Percentiles rank a stretch among this genome's conserved stretches.
phyloP scores from a whole-genome alignment of 2,888 invertebrate genomes.

The Mimumesa dahlbomi region DNA sequence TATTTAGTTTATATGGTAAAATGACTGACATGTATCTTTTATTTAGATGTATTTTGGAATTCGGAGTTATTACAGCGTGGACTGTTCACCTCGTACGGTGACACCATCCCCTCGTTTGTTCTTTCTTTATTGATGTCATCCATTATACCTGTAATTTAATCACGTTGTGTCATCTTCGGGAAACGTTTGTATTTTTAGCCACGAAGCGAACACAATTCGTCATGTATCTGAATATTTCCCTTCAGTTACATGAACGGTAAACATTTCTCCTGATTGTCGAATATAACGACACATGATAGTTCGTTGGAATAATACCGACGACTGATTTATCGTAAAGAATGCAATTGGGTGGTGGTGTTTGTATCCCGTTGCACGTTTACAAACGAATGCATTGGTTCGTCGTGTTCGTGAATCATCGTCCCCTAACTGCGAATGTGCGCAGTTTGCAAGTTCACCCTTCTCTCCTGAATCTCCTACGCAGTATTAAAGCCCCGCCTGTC shows the following conservation, averaged over 20 bases:
- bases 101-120: conserved; percentile 11
- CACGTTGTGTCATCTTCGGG: conserved; percentile 25
- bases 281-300: neutral
- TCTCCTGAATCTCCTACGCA: conserved; percentile 47
- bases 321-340: no score
- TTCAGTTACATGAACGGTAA: neutral
- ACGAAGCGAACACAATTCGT: neutral
- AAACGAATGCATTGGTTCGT: no score
- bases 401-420: conserved; percentile 49
- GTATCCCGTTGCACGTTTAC: no score
- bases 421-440: conserved; percentile 54
- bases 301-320: conserved; percentile 10
- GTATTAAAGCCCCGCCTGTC: conserved; percentile 29
- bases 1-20: neutral
- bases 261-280: neutral
- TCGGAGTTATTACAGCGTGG: neutral
- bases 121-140: conserved; percentile 31
- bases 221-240: neutral
- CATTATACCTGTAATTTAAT: conserved; percentile 32
- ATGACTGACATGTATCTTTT: conserved; percentile 2
- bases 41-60: neutral
- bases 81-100: conserved; percentile 26
- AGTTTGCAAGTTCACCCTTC: conserved; percentile 43
- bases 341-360: no score
- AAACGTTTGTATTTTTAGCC: conserved; percentile 22